Evolutionary conservation across 37 sponge, comb jelly and placozoan genomes (phyloP).

Genomic region (Spongilla lacustris): DNA sequence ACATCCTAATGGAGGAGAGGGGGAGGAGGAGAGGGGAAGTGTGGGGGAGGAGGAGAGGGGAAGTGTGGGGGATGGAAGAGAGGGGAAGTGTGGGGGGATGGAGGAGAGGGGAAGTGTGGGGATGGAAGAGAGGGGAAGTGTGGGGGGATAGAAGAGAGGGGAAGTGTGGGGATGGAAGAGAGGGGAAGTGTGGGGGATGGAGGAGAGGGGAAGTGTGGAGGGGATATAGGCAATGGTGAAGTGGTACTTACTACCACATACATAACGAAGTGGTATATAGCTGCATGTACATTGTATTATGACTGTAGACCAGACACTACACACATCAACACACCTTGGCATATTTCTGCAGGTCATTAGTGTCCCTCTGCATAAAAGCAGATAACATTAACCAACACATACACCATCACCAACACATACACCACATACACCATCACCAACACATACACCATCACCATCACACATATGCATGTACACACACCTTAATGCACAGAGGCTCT

Average conservation of each 20-base stretch:
- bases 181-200: not conserved
- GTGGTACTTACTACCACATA: too few species aligned
- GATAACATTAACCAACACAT: not conserved
- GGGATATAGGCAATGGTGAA: too few species aligned
- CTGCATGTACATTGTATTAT: too few species aligned
- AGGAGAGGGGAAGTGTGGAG: not conserved
- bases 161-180: not conserved
- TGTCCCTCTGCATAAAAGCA: not conserved
- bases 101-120: too few species aligned
- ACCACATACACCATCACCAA: constrained; percentile 18
- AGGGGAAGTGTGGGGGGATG: not conserved
- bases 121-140: not conserved
- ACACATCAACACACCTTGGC: not conserved
- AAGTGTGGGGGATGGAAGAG: not conserved
- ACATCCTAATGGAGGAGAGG: not conserved
- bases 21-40: not conserved
- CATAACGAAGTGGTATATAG: too few species aligned
- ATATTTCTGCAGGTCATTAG: not conserved
- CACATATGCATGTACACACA: constrained; percentile 10
- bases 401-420: constrained; percentile 3
- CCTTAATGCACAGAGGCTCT: constrained; percentile 12
- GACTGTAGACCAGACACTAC: too few species aligned
- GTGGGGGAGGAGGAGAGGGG: not conserved
- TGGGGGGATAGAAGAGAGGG: not conserved
- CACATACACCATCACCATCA: constrained; percentile 17